Percentiles rank a stretch among this genome's conserved stretches.
Conservation (phyloP, 2,113 vertebrate species). For the Cercocebus atys region DNA sequence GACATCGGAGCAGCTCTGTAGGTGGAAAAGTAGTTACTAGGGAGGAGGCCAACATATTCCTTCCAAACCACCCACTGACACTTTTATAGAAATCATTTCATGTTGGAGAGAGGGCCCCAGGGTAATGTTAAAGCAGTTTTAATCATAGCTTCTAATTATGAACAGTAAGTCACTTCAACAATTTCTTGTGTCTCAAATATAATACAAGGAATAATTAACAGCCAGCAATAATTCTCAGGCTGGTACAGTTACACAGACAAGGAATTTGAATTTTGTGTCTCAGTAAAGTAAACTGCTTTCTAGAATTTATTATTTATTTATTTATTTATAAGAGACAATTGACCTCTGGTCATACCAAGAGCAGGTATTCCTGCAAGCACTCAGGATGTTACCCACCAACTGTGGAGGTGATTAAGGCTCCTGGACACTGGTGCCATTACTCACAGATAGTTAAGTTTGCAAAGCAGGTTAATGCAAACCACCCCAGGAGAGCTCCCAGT, state of each 20-base stretch:
- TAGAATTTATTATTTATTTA: background rate
- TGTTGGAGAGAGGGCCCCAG: background rate
- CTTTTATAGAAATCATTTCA: slow-evolving; percentile 14
- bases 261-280: background rate
- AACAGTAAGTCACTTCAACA: slow-evolving; percentile 64
- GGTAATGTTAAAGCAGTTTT: slow-evolving; percentile 40
- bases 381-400: too few species aligned
- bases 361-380: background rate
- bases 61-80: slow-evolving; percentile 13
- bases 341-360: background rate
- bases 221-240: slow-evolving; percentile 3
- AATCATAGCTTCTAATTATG: slow-evolving; percentile 70
- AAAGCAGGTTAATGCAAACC: background rate
- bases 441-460: background rate
- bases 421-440: accelerated
- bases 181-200: slow-evolving; percentile 36
- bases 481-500: accelerated
- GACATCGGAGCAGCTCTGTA: background rate
- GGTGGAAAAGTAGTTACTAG: slow-evolving; percentile 19
- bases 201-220: slow-evolving; percentile 62
- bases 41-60: slow-evolving; percentile 35
- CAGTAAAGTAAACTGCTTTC: background rate
- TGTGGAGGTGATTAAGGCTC: background rate
- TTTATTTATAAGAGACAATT: background rate
- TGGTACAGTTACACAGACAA: background rate